These are phyloP conservation scores for Hystrix cristata DNA, from an alignment of 2,113 vertebrate species.

Conservation along the genomic window DNA sequence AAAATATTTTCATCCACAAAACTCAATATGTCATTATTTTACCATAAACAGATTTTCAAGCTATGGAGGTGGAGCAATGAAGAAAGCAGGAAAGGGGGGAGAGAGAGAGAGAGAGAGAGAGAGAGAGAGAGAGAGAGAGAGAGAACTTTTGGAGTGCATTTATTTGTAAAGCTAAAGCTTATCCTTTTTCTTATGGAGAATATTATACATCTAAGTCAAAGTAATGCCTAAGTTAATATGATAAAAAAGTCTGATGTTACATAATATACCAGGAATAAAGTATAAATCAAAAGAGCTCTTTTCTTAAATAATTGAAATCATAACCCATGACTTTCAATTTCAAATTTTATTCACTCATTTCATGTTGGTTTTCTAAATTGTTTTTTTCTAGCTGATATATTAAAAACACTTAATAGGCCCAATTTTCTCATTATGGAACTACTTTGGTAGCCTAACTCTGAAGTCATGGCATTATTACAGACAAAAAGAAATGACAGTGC, in stretches of 20 bases:
- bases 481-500: neutral
- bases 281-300: slow-evolving; percentile 36
- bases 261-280: slow-evolving; percentile 60
- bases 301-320: slow-evolving; percentile 67
- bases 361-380: slow-evolving; percentile 63
- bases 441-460: slow-evolving; percentile 57
- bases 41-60: neutral
- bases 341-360: slow-evolving; percentile 62
- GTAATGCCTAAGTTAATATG: neutral
- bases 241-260: slow-evolving; percentile 46
- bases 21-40: neutral
- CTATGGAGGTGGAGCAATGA: too few relatives aligned
- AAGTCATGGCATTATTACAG: slow-evolving; percentile 34
- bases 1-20: neutral
- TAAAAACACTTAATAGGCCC: slow-evolving; percentile 46
- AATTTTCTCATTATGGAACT: slow-evolving; percentile 43
- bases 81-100: accelerated
- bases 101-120: accelerated
- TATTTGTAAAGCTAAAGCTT: neutral
- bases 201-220: neutral
- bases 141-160: neutral
- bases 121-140: too few relatives aligned
- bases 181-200: neutral
- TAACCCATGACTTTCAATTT: slow-evolving; percentile 69
- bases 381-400: slow-evolving; percentile 53